A percentile compares a stretch with the other conserved stretches of the same genome.
These are phyloP conservation scores for Anastrepha ludens DNA, from an alignment of 1,140 invertebrate species.

Conservation along the genomic window DNA sequence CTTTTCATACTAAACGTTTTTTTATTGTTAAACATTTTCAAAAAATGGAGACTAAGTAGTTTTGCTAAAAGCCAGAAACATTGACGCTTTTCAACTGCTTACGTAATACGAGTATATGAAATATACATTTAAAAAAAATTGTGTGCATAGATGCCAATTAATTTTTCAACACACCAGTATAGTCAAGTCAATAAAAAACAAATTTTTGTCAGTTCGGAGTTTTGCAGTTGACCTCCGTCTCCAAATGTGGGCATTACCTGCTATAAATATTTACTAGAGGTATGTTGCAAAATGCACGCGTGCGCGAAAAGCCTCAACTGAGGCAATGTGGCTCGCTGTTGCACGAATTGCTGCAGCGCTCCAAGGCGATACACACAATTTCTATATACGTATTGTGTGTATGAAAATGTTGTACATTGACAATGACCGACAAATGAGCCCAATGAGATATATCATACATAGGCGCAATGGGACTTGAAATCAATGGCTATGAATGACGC, in stretches of 20 bases:
- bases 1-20: conserved; percentile 32
- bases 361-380: not conserved
- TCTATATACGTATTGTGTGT: not conserved
- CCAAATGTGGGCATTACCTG: conserved; percentile 39
- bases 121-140: not conserved
- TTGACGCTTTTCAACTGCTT: conserved; percentile 15
- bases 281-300: conserved; percentile 20
- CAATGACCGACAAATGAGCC: conserved; percentile 43
- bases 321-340: not conserved
- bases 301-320: not conserved
- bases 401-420: not conserved
- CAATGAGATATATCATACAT: not conserved
- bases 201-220: conserved; percentile 28
- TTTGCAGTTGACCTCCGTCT: conserved; percentile 41
- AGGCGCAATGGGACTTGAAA: not conserved
- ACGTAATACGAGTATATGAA: conserved; percentile 10
- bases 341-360: not conserved
- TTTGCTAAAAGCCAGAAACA: conserved; percentile 11
- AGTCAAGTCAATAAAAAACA: not conserved
- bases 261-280: conserved; percentile 11
- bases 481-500: not conserved
- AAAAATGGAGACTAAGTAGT: conserved; percentile 26
- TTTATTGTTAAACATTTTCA: conserved; percentile 2
- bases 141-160: not conserved
- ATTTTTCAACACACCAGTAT: not conserved